Base-by-base conservation (phyloP, 2,113 vertebrate species). In the Syrrhaptes paradoxus region DNA sequence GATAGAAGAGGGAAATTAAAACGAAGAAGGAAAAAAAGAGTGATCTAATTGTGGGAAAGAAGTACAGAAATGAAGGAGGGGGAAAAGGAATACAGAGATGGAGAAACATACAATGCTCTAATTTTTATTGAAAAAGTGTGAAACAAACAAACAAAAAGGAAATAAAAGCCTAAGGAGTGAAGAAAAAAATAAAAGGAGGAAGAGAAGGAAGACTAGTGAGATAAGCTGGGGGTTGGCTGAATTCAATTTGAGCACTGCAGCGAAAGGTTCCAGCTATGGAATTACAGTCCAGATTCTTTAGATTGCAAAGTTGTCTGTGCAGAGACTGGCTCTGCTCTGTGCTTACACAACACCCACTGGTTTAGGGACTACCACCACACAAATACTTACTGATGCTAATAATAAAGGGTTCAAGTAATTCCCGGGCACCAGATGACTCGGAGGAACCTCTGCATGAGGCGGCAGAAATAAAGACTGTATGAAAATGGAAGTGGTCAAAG, bases 201-300 rank as follows among this genome's bases (percentile, higher is more conserved):
- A 74, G 61, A 90, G 57, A 65, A 92, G 48, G 57, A 82, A 70
- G 65, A 87, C 34, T 73, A 78, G 21, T 0, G 1, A 77, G 46
- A 51, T 57, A 78, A 94, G 45, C n/a, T 72, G 66, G 41, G 34
- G 31, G 36, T 41, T 61, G 74, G 41, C 20, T 90, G 58, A 75
- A 75, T 89, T 93, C 46, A 85, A 22, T 90, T 59, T 87, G n/a
- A 80, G 79, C 59, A 43, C 43, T 80, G 59, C 75, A 73, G 62
- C 5, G 8, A 93, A 91, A 91, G 68, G 62, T 87, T 89, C 36
- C 82, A 94, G 71, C 87, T 87, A 51, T 67, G 81, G 90, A 96
- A 94, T 95, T 76, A 79, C 71, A 73, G 46, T 76, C 41, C 54
- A 87, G 81, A 58, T 87, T 79, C 81, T 87, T 94, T 29, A 70